Evolutionary conservation across 2,113 vertebrate species (phyloP), one percentile per base, ranked within the genome.

Genomic region (Cepphus grylle): DNA sequence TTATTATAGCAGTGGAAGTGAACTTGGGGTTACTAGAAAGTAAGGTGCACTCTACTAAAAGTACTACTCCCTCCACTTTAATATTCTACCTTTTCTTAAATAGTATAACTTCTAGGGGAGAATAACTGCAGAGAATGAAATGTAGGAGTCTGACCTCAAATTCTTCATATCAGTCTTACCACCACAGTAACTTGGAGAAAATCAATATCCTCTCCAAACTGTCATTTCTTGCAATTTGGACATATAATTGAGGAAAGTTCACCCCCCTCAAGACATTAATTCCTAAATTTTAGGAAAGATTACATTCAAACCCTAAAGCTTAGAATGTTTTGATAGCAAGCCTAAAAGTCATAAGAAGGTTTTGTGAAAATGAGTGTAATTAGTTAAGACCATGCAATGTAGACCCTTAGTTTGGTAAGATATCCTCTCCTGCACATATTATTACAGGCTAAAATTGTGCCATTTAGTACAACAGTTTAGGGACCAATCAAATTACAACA

Each of bases 371-470:
- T 29, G 5, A 10, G 2, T 49, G 23, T 22, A 52, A 22, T 67
- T 61, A 30, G 14, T 45, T 38, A 55, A 55, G 12, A 38, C 8
- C 3, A 3, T 20, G 8, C 6, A 55, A 15, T 34, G 4, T 47
- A n/a, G 14, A 7, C 25, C 4, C 6, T 56, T 66, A 49, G 16
- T 58, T 58, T 80, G 40, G 2, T 9, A 34, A 81, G 13, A 25
- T 23, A 6, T 8, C 22, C 19, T 71, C 5, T 69, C 9, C 45
- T 38, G 27, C 3, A 9, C 8, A 7, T 47, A 8, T 19, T 70
- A 12, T 6, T 59, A 4, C 4, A 34, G 30, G 40, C 6, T 69
- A 25, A 74, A 91, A 20, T 5, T 0, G 0, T 69, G 10, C 2
- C 52, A 4, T 42, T 83, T 65, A 10, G 4, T 73, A 25, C 9